Conservation (phyloP, 23 tunicate genomes). For the Phallusia fumigata region DNA sequence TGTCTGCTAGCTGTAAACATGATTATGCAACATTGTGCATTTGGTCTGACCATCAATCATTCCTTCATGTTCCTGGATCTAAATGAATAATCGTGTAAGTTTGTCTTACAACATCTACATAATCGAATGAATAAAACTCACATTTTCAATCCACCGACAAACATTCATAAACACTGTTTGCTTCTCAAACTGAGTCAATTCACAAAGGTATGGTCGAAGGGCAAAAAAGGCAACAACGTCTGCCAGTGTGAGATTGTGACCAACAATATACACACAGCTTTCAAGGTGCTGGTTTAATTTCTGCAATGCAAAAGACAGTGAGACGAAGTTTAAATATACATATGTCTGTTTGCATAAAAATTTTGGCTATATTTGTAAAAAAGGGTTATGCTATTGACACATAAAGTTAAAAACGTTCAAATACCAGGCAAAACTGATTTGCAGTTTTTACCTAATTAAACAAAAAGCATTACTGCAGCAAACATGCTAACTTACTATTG, state of each 20-base stretch:
- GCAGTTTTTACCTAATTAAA: too few species aligned
- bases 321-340: too few species aligned
- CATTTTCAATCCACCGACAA: slow-evolving; percentile 7
- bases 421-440: too few species aligned
- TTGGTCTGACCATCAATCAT: not conserved
- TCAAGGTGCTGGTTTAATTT: not conserved
- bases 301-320: not conserved
- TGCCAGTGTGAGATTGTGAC: slow-evolving; percentile 1
- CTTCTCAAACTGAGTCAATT: not conserved
- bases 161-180: not conserved
- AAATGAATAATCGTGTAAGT: not conserved
- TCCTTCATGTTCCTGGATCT: not conserved
- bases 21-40: not conserved
- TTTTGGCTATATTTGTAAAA: too few species aligned
- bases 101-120: too few species aligned
- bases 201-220: not conserved
- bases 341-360: too few species aligned
- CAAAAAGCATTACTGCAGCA: too few species aligned
- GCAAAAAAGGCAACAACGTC: not conserved
- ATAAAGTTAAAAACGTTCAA: too few species aligned
- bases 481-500: not conserved
- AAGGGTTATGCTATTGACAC: too few species aligned
- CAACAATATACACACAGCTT: not conserved
- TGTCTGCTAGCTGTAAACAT: not conserved
- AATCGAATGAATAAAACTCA: too few species aligned